These are phyloP conservation scores for Drosophila sturtevanti DNA, from an alignment of 1,140 invertebrate genomes.

Conservation along the genomic window DNA sequence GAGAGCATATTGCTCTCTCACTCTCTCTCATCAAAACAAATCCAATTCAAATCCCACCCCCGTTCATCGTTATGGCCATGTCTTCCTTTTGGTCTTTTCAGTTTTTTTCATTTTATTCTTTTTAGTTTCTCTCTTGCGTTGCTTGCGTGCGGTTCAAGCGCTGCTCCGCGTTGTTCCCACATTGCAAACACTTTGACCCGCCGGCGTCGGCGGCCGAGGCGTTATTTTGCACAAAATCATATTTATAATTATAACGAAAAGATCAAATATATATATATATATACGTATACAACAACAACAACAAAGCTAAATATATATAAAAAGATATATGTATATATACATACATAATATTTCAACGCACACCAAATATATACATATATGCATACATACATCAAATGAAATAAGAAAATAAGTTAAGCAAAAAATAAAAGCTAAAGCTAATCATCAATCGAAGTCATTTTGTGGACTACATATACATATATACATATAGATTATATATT, in stretches of 20 bases:
- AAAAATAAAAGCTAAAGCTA: conserved; percentile 29
- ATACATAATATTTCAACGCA: conserved; percentile 22
- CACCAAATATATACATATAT: conserved; percentile 12
- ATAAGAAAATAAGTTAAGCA: conserved; percentile 15
- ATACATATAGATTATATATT: conserved; percentile 18
- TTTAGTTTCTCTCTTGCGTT: conserved; percentile 61
- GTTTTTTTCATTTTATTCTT: conserved; percentile 32
- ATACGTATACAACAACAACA: neutral
- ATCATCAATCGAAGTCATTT: conserved; percentile 18
- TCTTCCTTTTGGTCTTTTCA: conserved; percentile 33
- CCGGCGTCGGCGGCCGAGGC: conserved; percentile 19
- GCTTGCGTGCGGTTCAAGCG: conserved; percentile 63
- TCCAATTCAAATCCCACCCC: neutral
- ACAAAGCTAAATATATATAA: no score
- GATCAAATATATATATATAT: neutral
- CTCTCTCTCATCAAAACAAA: conserved; percentile 2
- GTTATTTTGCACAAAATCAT: conserved; percentile 36
- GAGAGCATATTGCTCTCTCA: neutral
- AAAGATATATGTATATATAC: neutral
- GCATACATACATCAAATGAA: conserved; percentile 1
- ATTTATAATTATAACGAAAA: conserved; percentile 18
- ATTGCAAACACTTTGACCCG: conserved; percentile 11
- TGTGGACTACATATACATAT: conserved; percentile 27
- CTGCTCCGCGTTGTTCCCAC: conserved; percentile 26
- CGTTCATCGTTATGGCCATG: conserved; percentile 35